Evolutionary conservation across 2,113 vertebrate species (phyloP).

Genomic region (Thunnus thynnus): DNA sequence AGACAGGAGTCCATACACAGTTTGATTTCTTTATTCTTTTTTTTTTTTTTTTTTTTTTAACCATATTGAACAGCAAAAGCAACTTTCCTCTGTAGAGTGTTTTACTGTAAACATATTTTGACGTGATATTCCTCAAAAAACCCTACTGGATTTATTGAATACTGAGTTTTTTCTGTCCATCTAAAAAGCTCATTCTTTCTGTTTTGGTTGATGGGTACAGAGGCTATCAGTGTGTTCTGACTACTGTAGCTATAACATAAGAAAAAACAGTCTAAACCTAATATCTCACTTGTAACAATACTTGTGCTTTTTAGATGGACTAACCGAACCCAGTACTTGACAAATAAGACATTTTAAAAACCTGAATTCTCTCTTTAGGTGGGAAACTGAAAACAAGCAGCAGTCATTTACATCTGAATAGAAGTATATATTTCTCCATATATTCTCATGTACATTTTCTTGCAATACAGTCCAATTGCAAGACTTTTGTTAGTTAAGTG

Average conservation of each 20-base stretch:
- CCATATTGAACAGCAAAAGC: slow-evolving; percentile 76
- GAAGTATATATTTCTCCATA: slow-evolving; percentile 63
- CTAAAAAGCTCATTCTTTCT: slow-evolving; percentile 28
- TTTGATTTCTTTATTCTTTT: slow-evolving; percentile 76
- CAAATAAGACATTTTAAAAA: slow-evolving; percentile 52
- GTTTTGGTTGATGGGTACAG: slow-evolving; percentile 38
- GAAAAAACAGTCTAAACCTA: slow-evolving; percentile 20
- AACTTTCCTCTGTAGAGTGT: slow-evolving; percentile 59
- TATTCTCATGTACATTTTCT: slow-evolving; percentile 56
- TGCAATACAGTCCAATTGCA: slow-evolving; percentile 45
- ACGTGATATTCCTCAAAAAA: slow-evolving; percentile 47
- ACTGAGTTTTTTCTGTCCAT: slow-evolving; percentile 48
- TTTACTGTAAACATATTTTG: slow-evolving; percentile 77
- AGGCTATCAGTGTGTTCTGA: slow-evolving; percentile 3
- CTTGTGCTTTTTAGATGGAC: slow-evolving; percentile 54
- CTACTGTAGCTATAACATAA: slow-evolving; percentile 4
- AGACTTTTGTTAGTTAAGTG: slow-evolving; percentile 50
- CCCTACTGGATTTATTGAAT: slow-evolving; percentile 24
- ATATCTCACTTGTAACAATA: slow-evolving; percentile 1
- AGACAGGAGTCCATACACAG: slow-evolving; percentile 33
- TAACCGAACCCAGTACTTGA: slow-evolving; percentile 30
- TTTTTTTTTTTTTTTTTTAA: slow-evolving; percentile 70
- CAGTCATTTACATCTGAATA: slow-evolving; percentile 49
- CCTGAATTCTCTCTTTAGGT: slow-evolving; percentile 44
- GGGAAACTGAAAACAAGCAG: slow-evolving; percentile 61